A percentile compares a stretch with the other conserved stretches of the same genome.
Evolutionary conservation across 2,113 vertebrate genomes (phyloP).

Genomic region (Elephas maximus): DNA sequence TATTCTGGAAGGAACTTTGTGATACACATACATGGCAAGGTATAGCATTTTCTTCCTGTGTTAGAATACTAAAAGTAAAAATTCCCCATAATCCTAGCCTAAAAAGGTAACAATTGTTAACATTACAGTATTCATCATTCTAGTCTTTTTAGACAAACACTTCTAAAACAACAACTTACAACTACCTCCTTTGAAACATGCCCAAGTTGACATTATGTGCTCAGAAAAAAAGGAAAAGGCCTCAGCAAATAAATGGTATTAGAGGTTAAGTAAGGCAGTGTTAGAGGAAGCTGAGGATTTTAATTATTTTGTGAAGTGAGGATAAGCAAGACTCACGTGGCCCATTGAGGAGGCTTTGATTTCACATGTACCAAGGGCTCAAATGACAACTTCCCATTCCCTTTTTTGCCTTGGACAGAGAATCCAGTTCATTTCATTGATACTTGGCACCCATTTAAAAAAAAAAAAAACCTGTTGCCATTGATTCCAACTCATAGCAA

Average conservation of each 20-base stretch:
- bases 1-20: not conserved
- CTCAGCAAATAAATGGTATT: not conserved
- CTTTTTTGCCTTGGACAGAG: not conserved
- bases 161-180: not conserved
- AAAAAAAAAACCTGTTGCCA: too few relatives aligned
- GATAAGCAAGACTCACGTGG: not conserved
- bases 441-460: not conserved
- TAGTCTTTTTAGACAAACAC: constrained; percentile 32
- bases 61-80: not conserved
- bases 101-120: constrained; percentile 16
- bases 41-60: not conserved
- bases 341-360: not conserved
- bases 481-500: too few relatives aligned
- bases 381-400: not conserved
- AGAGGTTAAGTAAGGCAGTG: not conserved
- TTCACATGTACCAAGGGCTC: not conserved
- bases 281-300: not conserved
- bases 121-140: not conserved
- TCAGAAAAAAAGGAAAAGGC: not conserved
- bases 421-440: constrained; percentile 10
- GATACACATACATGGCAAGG: not conserved
- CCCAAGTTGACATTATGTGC: not conserved
- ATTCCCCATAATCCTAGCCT: not conserved
- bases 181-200: not conserved
- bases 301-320: constrained; percentile 23